Percentiles rank a stretch among this genome's conserved stretches.
These are phyloP conservation scores for Akabosia matsudoensis DNA, from an alignment of 1,140 invertebrate genomes.

Conservation along the genomic window DNA sequence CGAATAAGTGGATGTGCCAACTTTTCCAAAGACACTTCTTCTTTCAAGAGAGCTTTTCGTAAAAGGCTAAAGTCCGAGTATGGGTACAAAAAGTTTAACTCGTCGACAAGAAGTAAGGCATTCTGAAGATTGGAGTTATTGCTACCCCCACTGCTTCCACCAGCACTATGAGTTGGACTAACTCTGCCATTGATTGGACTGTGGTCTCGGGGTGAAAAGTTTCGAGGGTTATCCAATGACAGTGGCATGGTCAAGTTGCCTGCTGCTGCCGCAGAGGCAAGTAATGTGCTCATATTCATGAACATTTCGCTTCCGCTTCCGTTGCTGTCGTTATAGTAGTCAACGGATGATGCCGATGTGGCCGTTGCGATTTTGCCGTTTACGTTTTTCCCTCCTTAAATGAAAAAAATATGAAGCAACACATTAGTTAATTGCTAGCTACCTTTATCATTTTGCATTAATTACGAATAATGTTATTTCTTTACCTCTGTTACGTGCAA, in stretches of 20 bases:
- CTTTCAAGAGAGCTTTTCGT: constrained; percentile 40
- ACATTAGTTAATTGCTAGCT: too few species aligned
- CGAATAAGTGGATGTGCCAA: constrained; percentile 8
- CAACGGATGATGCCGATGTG: background rate
- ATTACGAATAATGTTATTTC: too few species aligned
- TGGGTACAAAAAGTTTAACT: constrained; percentile 41
- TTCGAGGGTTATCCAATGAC: background rate
- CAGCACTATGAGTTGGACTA: constrained; percentile 3
- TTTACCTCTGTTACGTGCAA: constrained; percentile 8
- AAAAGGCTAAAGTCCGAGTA: constrained; percentile 42
- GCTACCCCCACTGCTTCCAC: constrained; percentile 4
- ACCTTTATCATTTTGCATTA: too few species aligned
- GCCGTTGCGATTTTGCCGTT: background rate
- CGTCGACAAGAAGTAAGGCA: constrained; percentile 38
- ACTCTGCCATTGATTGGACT: constrained; percentile 1
- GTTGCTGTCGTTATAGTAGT: constrained; percentile 20
- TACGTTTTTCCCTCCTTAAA: background rate
- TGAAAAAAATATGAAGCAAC: too few species aligned
- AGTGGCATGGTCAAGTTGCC: background rate
- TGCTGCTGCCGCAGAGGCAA: background rate
- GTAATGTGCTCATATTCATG: constrained; percentile 11
- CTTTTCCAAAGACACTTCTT: constrained; percentile 45
- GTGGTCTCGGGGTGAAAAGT: background rate
- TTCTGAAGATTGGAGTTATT: background rate
- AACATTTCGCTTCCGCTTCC: constrained; percentile 5